phyloP scores from a whole-genome alignment of 35 echinoderm and acorn worm species.

The Lytechinus pictus region DNA sequence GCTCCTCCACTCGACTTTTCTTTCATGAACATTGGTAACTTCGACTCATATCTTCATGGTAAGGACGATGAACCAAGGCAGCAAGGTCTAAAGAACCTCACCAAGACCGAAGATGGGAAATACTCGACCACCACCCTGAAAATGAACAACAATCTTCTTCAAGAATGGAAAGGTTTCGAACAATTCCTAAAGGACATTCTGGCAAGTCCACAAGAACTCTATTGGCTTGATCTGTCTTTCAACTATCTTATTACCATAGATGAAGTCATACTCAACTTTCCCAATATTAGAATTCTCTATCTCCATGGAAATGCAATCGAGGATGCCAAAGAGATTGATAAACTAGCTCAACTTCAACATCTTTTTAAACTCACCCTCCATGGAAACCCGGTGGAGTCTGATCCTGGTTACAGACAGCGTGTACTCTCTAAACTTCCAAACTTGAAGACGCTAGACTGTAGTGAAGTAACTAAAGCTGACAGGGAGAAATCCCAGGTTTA shows the following conservation, averaged over 20 bases:
- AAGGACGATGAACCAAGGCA: conserved; percentile 67
- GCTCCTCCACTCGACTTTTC: conserved; percentile 91
- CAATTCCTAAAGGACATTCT: conserved; percentile 61
- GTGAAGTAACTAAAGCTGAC: conserved; percentile 80
- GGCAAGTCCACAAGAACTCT: conserved; percentile 60
- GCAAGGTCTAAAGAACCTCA: conserved; percentile 53
- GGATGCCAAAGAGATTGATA: conserved; percentile 72
- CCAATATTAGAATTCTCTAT: conserved; percentile 89
- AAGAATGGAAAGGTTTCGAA: conserved; percentile 81
- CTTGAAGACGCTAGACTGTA: conserved; percentile 83
- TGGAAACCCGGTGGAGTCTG: conserved; percentile 82
- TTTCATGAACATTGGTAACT: conserved; percentile 75
- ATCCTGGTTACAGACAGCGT: conserved; percentile 72
- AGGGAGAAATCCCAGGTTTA: conserved; percentile 53
- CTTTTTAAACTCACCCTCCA: conserved; percentile 81
- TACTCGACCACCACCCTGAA: conserved; percentile 75
- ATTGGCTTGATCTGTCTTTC: conserved; percentile 90
- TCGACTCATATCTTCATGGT: conserved; percentile 51
- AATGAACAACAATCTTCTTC: conserved; percentile 89
- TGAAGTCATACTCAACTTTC: conserved; percentile 71
- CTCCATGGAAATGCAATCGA: conserved; percentile 93
- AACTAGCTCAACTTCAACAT: conserved; percentile 59
- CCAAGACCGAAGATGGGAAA: conserved; percentile 69
- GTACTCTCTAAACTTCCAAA: conserved; percentile 77
- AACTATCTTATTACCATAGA: conserved; percentile 84